Percentiles rank a stretch among this genome's conserved stretches.
These are phyloP conservation scores for Xestia ashworthii DNA, from an alignment of 2,888 invertebrate genomes.

Conservation along the genomic window DNA sequence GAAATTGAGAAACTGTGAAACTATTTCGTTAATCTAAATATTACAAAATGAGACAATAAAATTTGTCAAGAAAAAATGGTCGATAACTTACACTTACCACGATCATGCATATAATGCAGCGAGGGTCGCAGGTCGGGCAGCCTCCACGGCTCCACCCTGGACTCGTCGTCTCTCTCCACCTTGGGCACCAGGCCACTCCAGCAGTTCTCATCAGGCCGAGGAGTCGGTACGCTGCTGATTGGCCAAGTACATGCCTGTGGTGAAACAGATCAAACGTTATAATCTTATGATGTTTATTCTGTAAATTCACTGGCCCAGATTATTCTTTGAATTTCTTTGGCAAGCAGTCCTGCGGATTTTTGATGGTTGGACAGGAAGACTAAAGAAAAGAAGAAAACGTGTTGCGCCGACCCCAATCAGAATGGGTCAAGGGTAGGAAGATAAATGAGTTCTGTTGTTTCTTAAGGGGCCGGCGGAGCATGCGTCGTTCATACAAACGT, in stretches of 20 bases:
- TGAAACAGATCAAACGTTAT: conserved; percentile 5
- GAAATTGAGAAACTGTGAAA: neutral
- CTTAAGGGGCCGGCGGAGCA: too few relatives aligned
- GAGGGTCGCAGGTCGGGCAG: conserved; percentile 85
- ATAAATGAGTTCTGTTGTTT: neutral
- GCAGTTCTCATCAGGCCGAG: conserved; percentile 79
- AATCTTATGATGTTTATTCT: neutral
- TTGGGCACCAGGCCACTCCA: conserved; percentile 86
- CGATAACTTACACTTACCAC: conserved; percentile 74
- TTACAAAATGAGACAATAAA: neutral
- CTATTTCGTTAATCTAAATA: neutral
- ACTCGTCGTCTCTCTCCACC: conserved; percentile 83
- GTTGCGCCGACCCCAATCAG: too few relatives aligned
- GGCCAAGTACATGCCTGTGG: conserved; percentile 85
- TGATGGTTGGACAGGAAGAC: neutral
- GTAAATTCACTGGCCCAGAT: neutral
- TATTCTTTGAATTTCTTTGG: neutral
- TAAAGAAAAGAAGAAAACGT: too few relatives aligned
- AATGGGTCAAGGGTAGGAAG: too few relatives aligned
- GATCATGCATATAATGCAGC: conserved; percentile 83
- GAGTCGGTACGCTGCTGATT: conserved; percentile 77
- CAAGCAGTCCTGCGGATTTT: neutral
- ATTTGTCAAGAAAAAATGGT: neutral
- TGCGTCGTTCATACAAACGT: too few relatives aligned
- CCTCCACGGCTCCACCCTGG: conserved; percentile 84